These are phyloP conservation scores for Xiphophorus birchmanni DNA, from an alignment of 2,797 vertebrate genomes.

Conservation along the genomic window DNA sequence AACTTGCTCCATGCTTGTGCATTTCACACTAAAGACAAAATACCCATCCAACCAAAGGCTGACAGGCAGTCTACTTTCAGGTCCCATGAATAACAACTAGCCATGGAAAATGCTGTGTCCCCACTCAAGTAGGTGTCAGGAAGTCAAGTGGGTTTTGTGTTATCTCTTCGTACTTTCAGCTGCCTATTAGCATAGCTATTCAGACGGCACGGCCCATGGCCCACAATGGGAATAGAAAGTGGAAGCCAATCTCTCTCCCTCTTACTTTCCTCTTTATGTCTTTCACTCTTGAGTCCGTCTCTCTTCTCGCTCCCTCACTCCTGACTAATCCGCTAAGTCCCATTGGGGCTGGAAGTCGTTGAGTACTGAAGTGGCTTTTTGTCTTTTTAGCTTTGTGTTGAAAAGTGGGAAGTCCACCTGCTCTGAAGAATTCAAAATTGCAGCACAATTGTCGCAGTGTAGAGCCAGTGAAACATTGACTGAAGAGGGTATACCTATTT, in stretches of 20 bases:
- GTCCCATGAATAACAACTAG: constrained; percentile 80
- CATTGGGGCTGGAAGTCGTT: constrained; percentile 68
- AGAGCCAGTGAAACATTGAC: constrained; percentile 36
- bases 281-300: constrained; percentile 69
- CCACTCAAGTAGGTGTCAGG: constrained; percentile 78
- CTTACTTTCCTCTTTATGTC: constrained; percentile 71
- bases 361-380: constrained; percentile 79
- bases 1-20: constrained; percentile 42
- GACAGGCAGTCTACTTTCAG: constrained; percentile 76
- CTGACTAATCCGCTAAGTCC: constrained; percentile 78
- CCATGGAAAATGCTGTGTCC: constrained; percentile 73
- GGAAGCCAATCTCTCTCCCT: constrained; percentile 69
- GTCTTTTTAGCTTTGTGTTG: constrained; percentile 73
- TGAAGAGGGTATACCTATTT: constrained; percentile 28
- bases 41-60: constrained; percentile 66
- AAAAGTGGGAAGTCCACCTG: constrained; percentile 77
- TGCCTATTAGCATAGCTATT: constrained; percentile 84
- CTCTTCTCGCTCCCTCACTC: constrained; percentile 69
- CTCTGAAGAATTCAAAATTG: constrained; percentile 63
- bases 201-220: constrained; percentile 72
- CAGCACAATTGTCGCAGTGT: constrained; percentile 32
- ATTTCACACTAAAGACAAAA: constrained; percentile 58
- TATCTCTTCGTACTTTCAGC: constrained; percentile 81
- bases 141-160: constrained; percentile 85
- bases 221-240: constrained; percentile 77